phyloP scores from a whole-genome alignment of 2,888 invertebrate species.

The Drosophila fulvimacula region DNA sequence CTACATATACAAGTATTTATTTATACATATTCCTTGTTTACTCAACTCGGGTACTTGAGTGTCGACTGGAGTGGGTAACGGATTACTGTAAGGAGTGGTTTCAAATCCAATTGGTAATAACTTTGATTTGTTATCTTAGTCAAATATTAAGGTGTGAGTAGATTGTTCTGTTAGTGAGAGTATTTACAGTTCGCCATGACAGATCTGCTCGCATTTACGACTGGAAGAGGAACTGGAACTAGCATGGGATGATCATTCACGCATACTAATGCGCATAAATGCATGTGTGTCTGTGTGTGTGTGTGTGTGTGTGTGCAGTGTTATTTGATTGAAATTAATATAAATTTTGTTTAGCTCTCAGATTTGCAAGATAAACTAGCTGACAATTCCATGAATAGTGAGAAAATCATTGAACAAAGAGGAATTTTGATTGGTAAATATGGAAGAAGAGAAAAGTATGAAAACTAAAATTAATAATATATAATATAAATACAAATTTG shows the following conservation, averaged over 20 bases:
- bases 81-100: neutral
- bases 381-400: neutral
- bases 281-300: neutral
- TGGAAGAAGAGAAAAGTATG: neutral
- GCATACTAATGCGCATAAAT: neutral
- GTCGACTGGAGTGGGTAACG: neutral
- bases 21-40: neutral
- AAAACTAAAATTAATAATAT: neutral
- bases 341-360: neutral
- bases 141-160: neutral
- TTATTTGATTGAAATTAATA: constrained; percentile 3
- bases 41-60: too few relatives aligned
- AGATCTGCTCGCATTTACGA: neutral
- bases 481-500: neutral
- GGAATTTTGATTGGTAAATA: neutral
- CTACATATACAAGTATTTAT: neutral
- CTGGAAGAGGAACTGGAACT: constrained; percentile 29
- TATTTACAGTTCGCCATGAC: constrained; percentile 14
- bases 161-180: constrained; percentile 4
- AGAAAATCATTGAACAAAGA: neutral
- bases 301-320: too few relatives aligned
- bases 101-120: neutral
- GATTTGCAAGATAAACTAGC: constrained; percentile 8
- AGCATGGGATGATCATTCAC: neutral
- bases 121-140: neutral